A percentile compares a stretch with the other conserved stretches of the same genome.
These are phyloP conservation scores for Orussus abietinus DNA, from an alignment of 1,140 invertebrate genomes.

Conservation along the genomic window DNA sequence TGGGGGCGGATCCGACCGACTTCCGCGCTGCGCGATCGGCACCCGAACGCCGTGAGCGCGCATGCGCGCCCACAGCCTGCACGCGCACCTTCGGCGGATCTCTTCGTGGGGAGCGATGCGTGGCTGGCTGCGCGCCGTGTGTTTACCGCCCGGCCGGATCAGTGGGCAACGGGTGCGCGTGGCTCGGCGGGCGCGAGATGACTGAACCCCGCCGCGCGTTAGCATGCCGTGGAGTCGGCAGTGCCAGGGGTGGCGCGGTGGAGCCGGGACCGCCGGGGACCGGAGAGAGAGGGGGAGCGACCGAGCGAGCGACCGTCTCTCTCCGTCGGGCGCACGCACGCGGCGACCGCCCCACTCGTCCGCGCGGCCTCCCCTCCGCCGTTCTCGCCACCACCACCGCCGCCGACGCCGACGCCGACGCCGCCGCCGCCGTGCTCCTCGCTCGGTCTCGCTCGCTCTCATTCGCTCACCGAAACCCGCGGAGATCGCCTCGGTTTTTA, in stretches of 20 bases:
- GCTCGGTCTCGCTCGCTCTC: background rate
- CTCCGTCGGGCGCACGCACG: conserved; percentile 14
- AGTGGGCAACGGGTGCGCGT: conserved; percentile 33
- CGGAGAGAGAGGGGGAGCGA: conserved; percentile 31
- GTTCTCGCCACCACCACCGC: background rate
- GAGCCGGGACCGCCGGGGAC: too few relatives aligned
- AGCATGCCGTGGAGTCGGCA: background rate
- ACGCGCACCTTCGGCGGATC: too few relatives aligned
- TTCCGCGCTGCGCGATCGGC: too few relatives aligned
- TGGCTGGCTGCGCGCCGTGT: background rate
- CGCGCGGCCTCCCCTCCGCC: too few relatives aligned
- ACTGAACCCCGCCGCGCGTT: conserved; percentile 46
- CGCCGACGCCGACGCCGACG: background rate
- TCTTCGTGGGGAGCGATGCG: background rate
- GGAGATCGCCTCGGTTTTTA: background rate
- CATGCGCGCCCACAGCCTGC: conserved; percentile 12
- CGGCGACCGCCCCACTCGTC: conserved; percentile 1
- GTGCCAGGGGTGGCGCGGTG: too few relatives aligned
- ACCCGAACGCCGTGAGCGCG: background rate
- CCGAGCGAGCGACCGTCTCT: conserved; percentile 16
- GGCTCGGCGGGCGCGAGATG: conserved; percentile 47
- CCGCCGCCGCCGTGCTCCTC: background rate
- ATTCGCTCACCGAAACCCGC: background rate
- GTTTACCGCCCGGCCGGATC: too few relatives aligned
- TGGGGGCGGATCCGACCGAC: too few relatives aligned